These are phyloP conservation scores for Sitta carolinensis DNA, from an alignment of 2,797 vertebrate species.

Conservation along the genomic window DNA sequence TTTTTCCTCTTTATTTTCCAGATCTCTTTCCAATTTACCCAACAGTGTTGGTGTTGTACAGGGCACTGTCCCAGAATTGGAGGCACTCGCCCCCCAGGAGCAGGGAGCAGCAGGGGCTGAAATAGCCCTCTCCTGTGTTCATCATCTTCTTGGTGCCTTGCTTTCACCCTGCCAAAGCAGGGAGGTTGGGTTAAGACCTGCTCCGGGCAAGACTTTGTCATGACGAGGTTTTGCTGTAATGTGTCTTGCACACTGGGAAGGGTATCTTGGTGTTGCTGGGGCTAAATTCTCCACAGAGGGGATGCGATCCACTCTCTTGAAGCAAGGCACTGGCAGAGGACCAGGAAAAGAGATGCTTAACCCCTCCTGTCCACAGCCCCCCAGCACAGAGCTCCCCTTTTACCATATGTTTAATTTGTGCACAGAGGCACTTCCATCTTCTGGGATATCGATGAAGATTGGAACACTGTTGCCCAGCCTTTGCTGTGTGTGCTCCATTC, in stretches of 20 bases:
- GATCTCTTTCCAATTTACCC: neutral
- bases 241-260: neutral
- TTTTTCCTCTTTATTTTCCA: neutral
- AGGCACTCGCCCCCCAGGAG: neutral
- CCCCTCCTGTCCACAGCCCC: neutral
- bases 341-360: neutral
- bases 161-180: neutral
- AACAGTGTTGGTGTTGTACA: neutral
- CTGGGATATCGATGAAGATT: neutral
- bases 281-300: neutral
- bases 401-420: neutral
- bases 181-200: neutral
- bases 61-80: neutral
- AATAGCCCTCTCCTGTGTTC: neutral
- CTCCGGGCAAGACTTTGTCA: neutral
- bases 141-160: neutral
- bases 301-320: neutral
- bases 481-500: neutral
- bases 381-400: neutral
- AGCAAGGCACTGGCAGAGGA: neutral
- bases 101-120: neutral
- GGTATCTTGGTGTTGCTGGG: accelerated
- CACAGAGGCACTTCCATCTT: neutral
- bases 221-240: neutral
- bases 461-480: neutral